Evolutionary conservation across 30 jellyfish, hydroid and myxozoan species (phyloP).

Genomic region (Turritopsis rubra): DNA sequence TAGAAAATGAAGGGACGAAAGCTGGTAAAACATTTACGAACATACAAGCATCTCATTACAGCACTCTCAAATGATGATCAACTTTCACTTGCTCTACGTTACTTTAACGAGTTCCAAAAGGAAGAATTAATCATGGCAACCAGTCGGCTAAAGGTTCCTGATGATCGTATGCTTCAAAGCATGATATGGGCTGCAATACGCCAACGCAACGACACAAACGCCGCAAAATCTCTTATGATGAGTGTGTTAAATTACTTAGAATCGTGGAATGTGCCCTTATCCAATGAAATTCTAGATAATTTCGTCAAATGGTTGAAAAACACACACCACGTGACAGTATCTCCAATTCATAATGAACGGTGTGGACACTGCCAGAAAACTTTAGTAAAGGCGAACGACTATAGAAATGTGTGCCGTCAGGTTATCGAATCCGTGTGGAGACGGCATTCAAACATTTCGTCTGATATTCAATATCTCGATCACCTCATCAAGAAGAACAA

Average conservation of each 20-base stretch:
- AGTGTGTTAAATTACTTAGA: background rate
- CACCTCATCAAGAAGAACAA: background rate
- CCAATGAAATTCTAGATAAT: background rate
- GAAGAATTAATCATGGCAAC: background rate
- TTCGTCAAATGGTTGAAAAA: background rate
- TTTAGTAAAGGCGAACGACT: background rate
- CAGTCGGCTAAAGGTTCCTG: background rate
- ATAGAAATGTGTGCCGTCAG: background rate
- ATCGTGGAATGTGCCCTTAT: background rate
- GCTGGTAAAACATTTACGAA: background rate
- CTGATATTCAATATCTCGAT: background rate
- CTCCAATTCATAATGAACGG: background rate
- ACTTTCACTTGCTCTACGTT: background rate
- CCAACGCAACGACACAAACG: background rate
- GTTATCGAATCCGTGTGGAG: background rate
- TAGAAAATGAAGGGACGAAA: background rate
- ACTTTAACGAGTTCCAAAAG: background rate
- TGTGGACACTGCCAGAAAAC: background rate
- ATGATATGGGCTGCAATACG: background rate
- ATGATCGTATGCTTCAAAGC: background rate
- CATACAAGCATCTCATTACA: slow-evolving; percentile 2
- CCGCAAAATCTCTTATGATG: background rate
- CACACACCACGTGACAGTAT: background rate
- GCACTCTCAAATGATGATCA: slow-evolving; percentile 1
- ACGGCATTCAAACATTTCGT: background rate